Base-by-base conservation (phyloP, 2,888 invertebrate genomes). In the Carpatolechia fugitivella region DNA sequence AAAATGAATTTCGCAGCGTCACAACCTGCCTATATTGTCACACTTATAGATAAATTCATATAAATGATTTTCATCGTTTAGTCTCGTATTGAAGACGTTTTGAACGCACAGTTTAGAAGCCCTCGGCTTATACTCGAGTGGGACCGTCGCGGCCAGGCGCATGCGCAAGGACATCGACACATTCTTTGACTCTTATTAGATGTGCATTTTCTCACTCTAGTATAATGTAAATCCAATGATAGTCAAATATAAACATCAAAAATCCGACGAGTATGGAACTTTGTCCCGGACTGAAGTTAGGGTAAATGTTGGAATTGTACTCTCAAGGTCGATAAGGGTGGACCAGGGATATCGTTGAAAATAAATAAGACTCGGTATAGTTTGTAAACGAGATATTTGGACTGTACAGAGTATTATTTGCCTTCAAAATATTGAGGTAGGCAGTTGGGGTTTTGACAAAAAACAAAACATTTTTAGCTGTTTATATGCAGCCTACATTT, bases 181-280 rank as follows among this genome's bases (percentile, higher is more conserved):
- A 29, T 20, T 38, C 16, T 41, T 41, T 13, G 44, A 44, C 44
- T 44, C 20, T 44, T 13, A 44, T 44, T 44, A 24, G 44, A 44
- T 29, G n/a, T 13, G 29, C 44, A 44, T 44, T 44, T 13, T 44
- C 24, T 44, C 44, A 44, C 4, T 44, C 20, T 13, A 44, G 6
- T 11, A 11, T 44, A 29, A 44, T 44, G 44, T 44, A 44, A 29
- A 44, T 44, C 44, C 20, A 44, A 44, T 44, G 24, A 44, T 7
- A 0, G 29, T 29, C 29, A 24, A 44, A 44, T 40, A 16, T 18
- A 3, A 40, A 14, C 40, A 40, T 40, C 40, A 40, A 40, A 36
- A 35, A n/a, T 4, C 3, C 10, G 3, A 14, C 3, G 14, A 16
- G 16, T 8, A 16, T 16, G 40, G 16, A 16, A 35, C 10, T n/a